phyloP scores from a whole-genome alignment of 2,797 vertebrate species.

The Danio kyathit region DNA sequence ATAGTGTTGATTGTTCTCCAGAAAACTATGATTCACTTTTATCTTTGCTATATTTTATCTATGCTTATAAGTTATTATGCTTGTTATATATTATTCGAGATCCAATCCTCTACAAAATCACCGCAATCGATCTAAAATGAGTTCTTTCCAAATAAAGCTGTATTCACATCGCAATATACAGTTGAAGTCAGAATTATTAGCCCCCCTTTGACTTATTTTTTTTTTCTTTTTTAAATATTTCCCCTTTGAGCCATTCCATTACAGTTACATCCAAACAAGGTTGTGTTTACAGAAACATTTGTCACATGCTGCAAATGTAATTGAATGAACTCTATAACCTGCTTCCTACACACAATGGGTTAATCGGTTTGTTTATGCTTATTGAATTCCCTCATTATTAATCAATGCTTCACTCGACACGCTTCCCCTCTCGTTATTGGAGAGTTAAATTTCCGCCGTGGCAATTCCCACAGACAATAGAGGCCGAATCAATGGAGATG shows the following conservation, averaged over 20 bases:
- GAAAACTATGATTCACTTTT: too few species aligned
- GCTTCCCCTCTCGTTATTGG: conserved; percentile 45
- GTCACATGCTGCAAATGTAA: background rate
- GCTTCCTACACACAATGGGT: conserved; percentile 34
- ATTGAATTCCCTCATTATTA: conserved; percentile 42
- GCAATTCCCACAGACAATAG: conserved; percentile 44
- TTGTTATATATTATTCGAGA: too few species aligned
- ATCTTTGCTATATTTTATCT: too few species aligned
- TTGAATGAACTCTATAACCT: conserved; percentile 7
- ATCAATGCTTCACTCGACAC: conserved; percentile 45
- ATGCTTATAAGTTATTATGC: too few species aligned
- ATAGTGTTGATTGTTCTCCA: too few species aligned
- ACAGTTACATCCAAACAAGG: background rate
- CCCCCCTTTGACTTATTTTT: too few species aligned
- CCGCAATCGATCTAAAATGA: too few species aligned
- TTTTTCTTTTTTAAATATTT: background rate
- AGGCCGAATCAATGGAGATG: conserved; percentile 58
- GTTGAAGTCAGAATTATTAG: too few species aligned
- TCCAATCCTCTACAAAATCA: too few species aligned
- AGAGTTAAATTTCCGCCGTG: conserved; percentile 27
- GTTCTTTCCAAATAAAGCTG: too few species aligned
- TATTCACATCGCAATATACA: too few species aligned
- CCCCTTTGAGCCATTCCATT: background rate
- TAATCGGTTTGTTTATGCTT: conserved; percentile 38
- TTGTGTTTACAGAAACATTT: conserved; percentile 25